Evolutionary conservation across 2,888 invertebrate genomes (phyloP).

Genomic region (Neoitamus cyanurus): DNA sequence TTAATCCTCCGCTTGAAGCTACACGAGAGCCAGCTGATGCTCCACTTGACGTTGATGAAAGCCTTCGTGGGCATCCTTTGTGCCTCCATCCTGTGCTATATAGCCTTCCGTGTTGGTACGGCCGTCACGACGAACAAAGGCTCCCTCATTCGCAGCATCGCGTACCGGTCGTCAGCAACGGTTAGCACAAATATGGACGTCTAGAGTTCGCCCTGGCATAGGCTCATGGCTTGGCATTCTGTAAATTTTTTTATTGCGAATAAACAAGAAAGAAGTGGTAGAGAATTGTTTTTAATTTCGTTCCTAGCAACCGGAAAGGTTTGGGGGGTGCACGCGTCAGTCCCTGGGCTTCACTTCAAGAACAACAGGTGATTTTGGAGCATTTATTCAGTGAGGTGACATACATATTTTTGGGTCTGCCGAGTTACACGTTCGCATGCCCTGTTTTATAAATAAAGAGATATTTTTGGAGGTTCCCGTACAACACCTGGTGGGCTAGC

Average conservation of each 20-base stretch:
- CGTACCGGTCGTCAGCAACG: slow-evolving; percentile 62
- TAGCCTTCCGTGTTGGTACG: slow-evolving; percentile 33
- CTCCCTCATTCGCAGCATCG: slow-evolving; percentile 57
- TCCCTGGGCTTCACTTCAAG: not conserved
- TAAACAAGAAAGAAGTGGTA: not conserved
- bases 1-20: slow-evolving; percentile 51
- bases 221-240: not conserved
- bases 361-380: not conserved
- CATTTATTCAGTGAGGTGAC: not conserved
- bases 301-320: not conserved
- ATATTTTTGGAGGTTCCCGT: not conserved
- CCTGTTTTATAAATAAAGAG: not conserved
- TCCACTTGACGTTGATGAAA: slow-evolving; percentile 59
- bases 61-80: slow-evolving; percentile 55
- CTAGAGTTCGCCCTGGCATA: not conserved
- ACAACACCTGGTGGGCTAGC: not conserved
- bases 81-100: slow-evolving; percentile 18
- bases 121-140: not conserved
- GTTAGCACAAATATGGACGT: slow-evolving; percentile 59
- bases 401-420: not conserved
- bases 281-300: not conserved
- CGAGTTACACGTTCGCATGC: not conserved
- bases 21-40: slow-evolving; percentile 59
- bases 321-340: not conserved
- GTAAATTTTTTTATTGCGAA: not conserved